These are phyloP conservation scores for Antheraea mylitta DNA, from an alignment of 1,140 invertebrate species.

Conservation along the genomic window DNA sequence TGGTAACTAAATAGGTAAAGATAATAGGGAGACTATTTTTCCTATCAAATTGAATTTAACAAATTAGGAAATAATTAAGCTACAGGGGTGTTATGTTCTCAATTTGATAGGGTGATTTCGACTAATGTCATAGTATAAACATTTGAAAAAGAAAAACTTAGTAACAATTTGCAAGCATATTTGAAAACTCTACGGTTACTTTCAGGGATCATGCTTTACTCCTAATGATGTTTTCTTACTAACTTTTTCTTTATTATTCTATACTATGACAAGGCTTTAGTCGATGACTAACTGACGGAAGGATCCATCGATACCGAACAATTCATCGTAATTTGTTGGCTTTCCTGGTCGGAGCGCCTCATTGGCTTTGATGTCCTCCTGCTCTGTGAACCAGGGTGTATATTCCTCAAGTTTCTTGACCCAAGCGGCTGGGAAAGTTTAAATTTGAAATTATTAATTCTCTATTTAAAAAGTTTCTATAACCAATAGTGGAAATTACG, in stretches of 20 bases:
- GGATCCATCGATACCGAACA: conserved; percentile 91
- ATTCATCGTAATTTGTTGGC: conserved; percentile 83
- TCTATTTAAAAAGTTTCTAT: too few species aligned
- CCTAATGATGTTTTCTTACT: not conserved
- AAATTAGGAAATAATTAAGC: conserved; percentile 4
- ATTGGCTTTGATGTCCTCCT: conserved; percentile 87
- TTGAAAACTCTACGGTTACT: too few species aligned
- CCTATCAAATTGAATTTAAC: conserved; percentile 26
- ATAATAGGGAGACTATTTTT: conserved; percentile 25
- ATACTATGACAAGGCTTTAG: conserved; percentile 56
- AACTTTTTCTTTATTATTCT: not conserved
- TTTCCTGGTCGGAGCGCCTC: conserved; percentile 86
- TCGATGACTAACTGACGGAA: conserved; percentile 90
- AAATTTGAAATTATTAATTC: too few species aligned
- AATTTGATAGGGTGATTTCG: conserved; percentile 26
- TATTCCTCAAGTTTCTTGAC: too few species aligned
- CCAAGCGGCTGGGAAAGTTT: too few species aligned
- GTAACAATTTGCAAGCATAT: not conserved
- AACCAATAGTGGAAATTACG: too few species aligned
- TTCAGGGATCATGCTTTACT: not conserved
- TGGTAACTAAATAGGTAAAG: conserved; percentile 36
- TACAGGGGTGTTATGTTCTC: conserved; percentile 14
- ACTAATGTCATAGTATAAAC: not conserved
- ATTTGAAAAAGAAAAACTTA: not conserved
- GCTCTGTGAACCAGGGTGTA: conserved; percentile 88